phyloP scores from a whole-genome alignment of 2,888 invertebrate genomes.

The Drosophila anomelani region DNA sequence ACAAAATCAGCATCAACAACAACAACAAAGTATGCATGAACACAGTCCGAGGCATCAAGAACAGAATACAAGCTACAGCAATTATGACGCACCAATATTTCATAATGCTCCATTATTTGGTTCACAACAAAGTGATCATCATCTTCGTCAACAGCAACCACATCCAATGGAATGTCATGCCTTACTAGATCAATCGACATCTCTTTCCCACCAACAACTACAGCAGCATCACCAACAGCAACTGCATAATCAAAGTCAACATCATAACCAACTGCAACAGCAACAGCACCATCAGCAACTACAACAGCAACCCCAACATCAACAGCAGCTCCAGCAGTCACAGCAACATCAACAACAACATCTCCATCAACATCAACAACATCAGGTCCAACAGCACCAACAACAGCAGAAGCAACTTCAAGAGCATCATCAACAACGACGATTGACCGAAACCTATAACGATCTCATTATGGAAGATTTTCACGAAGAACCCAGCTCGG shows the following conservation, averaged over 20 bases:
- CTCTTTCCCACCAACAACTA: conserved; percentile 35
- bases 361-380: conserved; percentile 50
- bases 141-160: conserved; percentile 62
- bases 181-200: conserved; percentile 78
- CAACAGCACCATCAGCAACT: conserved; percentile 47
- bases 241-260: conserved; percentile 11
- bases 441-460: conserved; percentile 66
- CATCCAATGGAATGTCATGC: conserved; percentile 77
- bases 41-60: conserved; percentile 37
- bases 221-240: conserved; percentile 52
- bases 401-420: conserved; percentile 68
- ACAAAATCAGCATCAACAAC: conserved; percentile 19
- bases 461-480: conserved; percentile 83
- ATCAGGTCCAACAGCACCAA: conserved; percentile 17
- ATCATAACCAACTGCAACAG: conserved; percentile 2
- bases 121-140: conserved; percentile 52
- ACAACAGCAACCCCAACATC: conserved; percentile 56
- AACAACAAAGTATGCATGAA: conserved; percentile 26
- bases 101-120: conserved; percentile 65
- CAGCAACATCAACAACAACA: conserved; percentile 40
- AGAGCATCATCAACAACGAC: conserved; percentile 57
- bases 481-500: conserved; percentile 77
- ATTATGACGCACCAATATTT: conserved; percentile 59
- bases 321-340: conserved; percentile 52
- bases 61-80: conserved; percentile 45